These are phyloP conservation scores for Grantiella picta DNA, from an alignment of 2,113 vertebrate genomes.

Conservation along the genomic window DNA sequence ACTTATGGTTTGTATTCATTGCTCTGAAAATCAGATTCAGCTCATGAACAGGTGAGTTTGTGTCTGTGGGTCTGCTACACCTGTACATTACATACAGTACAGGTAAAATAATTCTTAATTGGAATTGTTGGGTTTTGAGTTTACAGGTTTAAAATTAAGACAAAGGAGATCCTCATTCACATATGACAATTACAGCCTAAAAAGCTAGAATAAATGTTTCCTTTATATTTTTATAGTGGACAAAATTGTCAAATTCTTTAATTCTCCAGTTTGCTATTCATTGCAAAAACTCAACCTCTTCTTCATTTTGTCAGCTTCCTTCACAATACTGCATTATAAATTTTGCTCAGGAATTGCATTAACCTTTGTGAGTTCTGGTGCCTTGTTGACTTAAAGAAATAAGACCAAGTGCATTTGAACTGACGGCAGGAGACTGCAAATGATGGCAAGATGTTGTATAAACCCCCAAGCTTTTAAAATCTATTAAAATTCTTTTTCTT, in stretches of 20 bases:
- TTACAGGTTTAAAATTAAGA: neutral
- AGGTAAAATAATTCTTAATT: neutral
- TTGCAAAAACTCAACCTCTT: neutral
- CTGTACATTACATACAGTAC: neutral
- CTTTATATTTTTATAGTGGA: neutral
- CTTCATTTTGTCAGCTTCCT: neutral
- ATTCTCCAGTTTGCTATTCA: neutral
- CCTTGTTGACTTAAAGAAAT: slow-evolving; percentile 4
- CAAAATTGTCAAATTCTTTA: neutral
- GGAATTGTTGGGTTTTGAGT: neutral
- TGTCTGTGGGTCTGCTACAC: neutral
- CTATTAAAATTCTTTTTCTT: neutral
- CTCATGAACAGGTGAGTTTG: neutral
- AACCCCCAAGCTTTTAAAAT: neutral
- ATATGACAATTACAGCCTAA: neutral
- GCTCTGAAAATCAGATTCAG: neutral
- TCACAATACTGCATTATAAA: neutral
- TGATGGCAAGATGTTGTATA: neutral
- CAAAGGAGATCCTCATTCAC: neutral
- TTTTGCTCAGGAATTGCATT: neutral
- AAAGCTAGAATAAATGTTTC: neutral
- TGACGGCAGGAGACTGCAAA: neutral
- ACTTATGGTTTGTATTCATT: neutral
- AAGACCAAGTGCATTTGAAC: neutral
- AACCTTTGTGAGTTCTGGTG: neutral